A percentile compares a stretch with the other conserved stretches of the same genome.
Evolutionary conservation across 2,113 vertebrate species (phyloP).

Genomic region (Xyliphius kryptos): DNA sequence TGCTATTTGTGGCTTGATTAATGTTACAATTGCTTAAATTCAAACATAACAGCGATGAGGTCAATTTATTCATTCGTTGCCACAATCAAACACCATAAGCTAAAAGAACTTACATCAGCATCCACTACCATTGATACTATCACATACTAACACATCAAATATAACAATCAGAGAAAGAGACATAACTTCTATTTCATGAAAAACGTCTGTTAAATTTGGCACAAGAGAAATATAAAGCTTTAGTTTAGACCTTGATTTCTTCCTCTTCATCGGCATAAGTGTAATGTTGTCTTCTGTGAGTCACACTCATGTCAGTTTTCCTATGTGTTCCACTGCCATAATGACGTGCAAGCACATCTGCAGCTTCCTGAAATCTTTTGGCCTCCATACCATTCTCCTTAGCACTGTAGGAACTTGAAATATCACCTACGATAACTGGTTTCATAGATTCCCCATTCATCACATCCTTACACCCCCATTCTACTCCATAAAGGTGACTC

Average conservation of each 20-base stretch:
- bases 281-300: slow-evolving; percentile 62
- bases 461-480: slow-evolving; percentile 51
- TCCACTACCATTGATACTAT: too few species aligned
- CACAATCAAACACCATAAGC: too few species aligned
- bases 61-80: too few species aligned
- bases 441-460: slow-evolving; percentile 41
- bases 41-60: too few species aligned
- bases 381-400: slow-evolving; percentile 47
- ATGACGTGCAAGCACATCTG: slow-evolving; percentile 63
- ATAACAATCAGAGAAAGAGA: too few species aligned
- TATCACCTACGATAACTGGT: slow-evolving; percentile 43
- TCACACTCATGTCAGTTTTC: slow-evolving; percentile 31
- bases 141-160: too few species aligned
- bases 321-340: slow-evolving; percentile 44
- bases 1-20: too few species aligned
- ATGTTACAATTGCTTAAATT: too few species aligned
- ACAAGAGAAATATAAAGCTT: too few species aligned
- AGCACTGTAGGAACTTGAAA: slow-evolving; percentile 42
- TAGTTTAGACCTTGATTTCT: slow-evolving; percentile 82
- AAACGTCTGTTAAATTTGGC: too few species aligned
- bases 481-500: slow-evolving; percentile 48
- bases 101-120: too few species aligned
- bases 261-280: slow-evolving; percentile 75
- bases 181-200: too few species aligned
- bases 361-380: slow-evolving; percentile 57